Evolutionary conservation across 2,888 invertebrate genomes (phyloP).

Genomic region (Caenorhabditis sp.): DNA sequence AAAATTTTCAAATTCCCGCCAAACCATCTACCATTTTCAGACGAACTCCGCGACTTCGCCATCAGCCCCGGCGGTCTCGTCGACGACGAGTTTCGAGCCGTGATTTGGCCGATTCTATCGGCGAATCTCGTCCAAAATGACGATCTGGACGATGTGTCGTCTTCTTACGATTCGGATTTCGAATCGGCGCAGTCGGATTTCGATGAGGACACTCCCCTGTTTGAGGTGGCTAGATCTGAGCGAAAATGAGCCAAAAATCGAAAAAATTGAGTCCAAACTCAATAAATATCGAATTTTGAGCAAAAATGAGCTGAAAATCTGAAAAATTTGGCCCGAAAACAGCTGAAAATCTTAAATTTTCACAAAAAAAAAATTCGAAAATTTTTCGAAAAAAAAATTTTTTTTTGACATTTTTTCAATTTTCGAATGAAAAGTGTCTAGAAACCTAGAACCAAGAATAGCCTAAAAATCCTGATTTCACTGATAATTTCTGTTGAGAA

Average conservation of each 20-base stretch:
- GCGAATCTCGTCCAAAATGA: constrained; percentile 62
- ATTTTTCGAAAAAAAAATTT: too few species aligned
- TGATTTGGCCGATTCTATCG: constrained; percentile 78
- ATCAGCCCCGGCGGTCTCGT: constrained; percentile 75
- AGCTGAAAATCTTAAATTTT: too few species aligned
- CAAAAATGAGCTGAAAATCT: neutral
- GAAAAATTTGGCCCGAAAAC: neutral
- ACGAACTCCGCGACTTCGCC: constrained; percentile 72
- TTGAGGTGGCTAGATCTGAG: too few species aligned
- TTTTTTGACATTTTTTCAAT: neutral
- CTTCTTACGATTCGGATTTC: constrained; percentile 76
- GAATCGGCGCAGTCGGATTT: constrained; percentile 77
- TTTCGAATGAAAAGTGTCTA: too few species aligned
- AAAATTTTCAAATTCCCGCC: too few species aligned
- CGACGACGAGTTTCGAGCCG: constrained; percentile 76
- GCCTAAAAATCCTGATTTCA: neutral
- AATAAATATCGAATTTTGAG: neutral
- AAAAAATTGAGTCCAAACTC: neutral
- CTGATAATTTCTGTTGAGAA: neutral
- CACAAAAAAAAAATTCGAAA: too few species aligned
- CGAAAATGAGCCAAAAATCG: too few species aligned
- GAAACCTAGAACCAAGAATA: too few species aligned
- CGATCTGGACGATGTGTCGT: constrained; percentile 66
- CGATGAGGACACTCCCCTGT: constrained; percentile 52
- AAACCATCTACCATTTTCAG: constrained; percentile 44